Base-by-base conservation (phyloP, 92 coral and sea anemone genomes). In the Zoanthus sansibaricus region DNA sequence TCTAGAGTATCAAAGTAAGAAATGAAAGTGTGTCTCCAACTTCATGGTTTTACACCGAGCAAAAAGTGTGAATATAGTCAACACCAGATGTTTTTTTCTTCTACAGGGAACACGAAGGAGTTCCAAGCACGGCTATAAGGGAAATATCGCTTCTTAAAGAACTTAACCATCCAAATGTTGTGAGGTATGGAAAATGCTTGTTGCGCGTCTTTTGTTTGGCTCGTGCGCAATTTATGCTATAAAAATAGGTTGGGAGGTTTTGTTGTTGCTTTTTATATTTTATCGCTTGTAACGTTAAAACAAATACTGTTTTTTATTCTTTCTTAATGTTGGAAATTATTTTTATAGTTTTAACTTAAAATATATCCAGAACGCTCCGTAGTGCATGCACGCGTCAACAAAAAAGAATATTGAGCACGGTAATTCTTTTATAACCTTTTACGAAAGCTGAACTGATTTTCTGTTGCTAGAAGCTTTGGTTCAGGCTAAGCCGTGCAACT, bases 71-170 rank as follows among this genome's bases (percentile, higher is more conserved):
- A n/a, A 58, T 58, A 14, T 18, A 3, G n/a, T 0, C 64, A 58
- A 4, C 6, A 6, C n/a, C 0, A 58, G n/a, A 14, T 54, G 1
- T 13, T 17, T 21, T 21, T 87, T 77, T 71, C 55, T 79, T 49
- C 86, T 93, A 17, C 88, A 97, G 99, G 82, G 99, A 97, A 86
- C 89, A 97, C 18, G 99, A 96, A 47, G 99, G 99, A 20, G 99
- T 97, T 4, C 99, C 99, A 59, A 97, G 99, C 75, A 97, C 99
- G 91, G 99, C 99, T 62, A 97, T 97, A 92, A 90, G 99, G 77
- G 99, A 97, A 88, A 97, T 97, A 77, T 97, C 99, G 32, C 87
- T 97, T 45, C 90, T 97, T 51, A 97, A 97, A 86, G 99, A 97
- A 79, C 94, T 97, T 76, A 90, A 91, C 86, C 99, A 97, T 82